Conservation (phyloP, 2,113 vertebrate species). For the Phoxinus phoxinus region DNA sequence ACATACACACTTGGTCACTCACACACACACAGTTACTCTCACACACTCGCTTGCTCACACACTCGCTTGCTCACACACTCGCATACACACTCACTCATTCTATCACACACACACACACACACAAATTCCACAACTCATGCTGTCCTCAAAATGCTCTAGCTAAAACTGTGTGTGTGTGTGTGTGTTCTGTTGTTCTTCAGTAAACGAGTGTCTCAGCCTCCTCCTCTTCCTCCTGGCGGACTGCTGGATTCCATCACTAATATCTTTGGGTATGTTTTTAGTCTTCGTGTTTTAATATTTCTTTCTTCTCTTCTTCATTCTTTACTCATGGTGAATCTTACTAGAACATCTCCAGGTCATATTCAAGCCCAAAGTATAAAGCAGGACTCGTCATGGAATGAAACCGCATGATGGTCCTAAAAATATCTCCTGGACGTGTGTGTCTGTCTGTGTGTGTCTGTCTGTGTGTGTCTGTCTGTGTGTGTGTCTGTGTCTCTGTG, state of each 20-base stretch:
- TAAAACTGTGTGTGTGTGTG: background rate
- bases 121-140: background rate
- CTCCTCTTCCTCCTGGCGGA: background rate
- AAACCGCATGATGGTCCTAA: background rate
- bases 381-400: background rate
- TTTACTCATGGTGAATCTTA: background rate
- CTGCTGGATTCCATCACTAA: constrained; percentile 37
- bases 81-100: too few species aligned
- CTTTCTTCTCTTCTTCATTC: background rate
- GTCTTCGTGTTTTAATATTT: background rate
- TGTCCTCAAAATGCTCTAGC: background rate
- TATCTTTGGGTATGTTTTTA: constrained; percentile 15
- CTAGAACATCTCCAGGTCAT: constrained; percentile 11
- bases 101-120: too few species aligned
- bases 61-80: too few species aligned
- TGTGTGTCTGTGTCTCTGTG: constrained; percentile 13
- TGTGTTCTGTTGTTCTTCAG: background rate
- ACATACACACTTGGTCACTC: too few species aligned
- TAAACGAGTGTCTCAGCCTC: constrained; percentile 14
- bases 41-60: too few species aligned
- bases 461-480: constrained; percentile 11
- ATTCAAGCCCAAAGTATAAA: background rate
- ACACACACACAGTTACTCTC: too few species aligned
- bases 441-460: background rate
- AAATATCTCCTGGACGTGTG: background rate